A percentile compares a stretch with the other conserved stretches of the same genome.
phyloP scores from a whole-genome alignment of 2,113 vertebrate species.

The Anguilla rostrata region DNA sequence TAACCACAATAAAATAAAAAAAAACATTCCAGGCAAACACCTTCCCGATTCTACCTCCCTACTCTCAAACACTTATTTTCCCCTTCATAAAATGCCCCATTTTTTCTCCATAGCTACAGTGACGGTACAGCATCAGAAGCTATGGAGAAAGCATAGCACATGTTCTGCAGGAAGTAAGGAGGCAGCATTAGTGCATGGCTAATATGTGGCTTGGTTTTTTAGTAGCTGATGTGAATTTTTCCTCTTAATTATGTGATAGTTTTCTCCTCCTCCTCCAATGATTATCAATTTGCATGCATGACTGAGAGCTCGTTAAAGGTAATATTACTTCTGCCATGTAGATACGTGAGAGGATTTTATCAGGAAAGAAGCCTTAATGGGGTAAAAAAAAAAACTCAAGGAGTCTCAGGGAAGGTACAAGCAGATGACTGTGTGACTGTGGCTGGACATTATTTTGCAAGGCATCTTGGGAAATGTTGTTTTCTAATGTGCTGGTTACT shows the following conservation, averaged over 20 bases:
- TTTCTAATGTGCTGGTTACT: background rate
- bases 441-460: background rate
- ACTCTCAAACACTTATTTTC: background rate
- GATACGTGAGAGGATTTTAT: slow-evolving; percentile 82
- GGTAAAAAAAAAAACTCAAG: background rate
- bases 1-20: too few relatives aligned
- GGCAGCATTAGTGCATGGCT: slow-evolving; percentile 68
- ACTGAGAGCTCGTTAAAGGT: slow-evolving; percentile 84
- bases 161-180: slow-evolving; percentile 44
- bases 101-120: slow-evolving; percentile 26
- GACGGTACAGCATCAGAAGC: slow-evolving; percentile 35
- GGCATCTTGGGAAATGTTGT: background rate
- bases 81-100: background rate
- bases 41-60: background rate
- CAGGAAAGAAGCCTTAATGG: slow-evolving; percentile 66
- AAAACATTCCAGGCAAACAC: background rate
- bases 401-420: slow-evolving; percentile 28
- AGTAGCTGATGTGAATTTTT: slow-evolving; percentile 77
- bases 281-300: slow-evolving; percentile 89
- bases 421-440: slow-evolving; percentile 9
- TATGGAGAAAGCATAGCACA: slow-evolving; percentile 28
- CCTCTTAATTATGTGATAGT: slow-evolving; percentile 86
- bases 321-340: slow-evolving; percentile 88
- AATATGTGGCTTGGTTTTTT: slow-evolving; percentile 74
- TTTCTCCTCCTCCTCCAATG: slow-evolving; percentile 75